Percentiles rank a stretch among this genome's conserved stretches.
phyloP scores from a whole-genome alignment of 2,113 vertebrate genomes.

The Lucifuga dentata region DNA sequence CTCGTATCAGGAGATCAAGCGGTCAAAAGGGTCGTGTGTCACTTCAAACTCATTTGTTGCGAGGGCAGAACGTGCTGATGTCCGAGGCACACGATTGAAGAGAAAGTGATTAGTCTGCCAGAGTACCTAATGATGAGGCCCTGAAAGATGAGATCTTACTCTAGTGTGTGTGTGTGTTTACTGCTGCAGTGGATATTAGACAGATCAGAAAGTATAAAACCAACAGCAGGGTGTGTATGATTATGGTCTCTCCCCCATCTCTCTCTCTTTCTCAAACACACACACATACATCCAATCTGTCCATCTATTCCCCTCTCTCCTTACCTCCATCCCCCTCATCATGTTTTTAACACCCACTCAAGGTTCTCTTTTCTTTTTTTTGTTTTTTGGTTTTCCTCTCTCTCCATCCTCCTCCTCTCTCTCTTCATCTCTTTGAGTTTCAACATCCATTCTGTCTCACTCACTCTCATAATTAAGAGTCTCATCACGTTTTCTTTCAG shows the following conservation, averaged over 20 bases:
- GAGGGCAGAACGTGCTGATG: conserved; percentile 2
- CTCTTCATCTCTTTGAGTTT: background rate
- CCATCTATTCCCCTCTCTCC: conserved; percentile 28
- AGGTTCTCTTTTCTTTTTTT: conserved; percentile 8
- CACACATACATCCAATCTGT: conserved; percentile 7
- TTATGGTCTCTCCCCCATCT: conserved; percentile 51
- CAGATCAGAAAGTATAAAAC: conserved; percentile 59
- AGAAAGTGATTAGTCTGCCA: conserved; percentile 49
- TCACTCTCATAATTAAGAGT: conserved; percentile 64
- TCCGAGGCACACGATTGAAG: conserved; percentile 32
- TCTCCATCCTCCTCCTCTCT: conserved; percentile 6
- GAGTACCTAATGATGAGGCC: conserved; percentile 57
- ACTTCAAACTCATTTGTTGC: conserved; percentile 50
- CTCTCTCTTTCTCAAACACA: conserved; percentile 51
- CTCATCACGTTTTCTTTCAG: conserved; percentile 79
- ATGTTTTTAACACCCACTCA: conserved; percentile 50
- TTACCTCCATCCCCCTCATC: conserved; percentile 41
- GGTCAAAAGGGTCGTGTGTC: conserved; percentile 26
- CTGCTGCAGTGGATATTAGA: conserved; percentile 4
- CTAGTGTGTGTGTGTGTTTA: conserved; percentile 1
- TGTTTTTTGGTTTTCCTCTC: background rate
- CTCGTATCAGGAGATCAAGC: conserved; percentile 30
- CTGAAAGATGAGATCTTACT: conserved; percentile 22
- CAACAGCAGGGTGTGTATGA: conserved; percentile 56
- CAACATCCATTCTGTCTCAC: background rate